Evolutionary conservation across 2,797 vertebrate species (phyloP).

Genomic region (Bryconaethiops microstoma): DNA sequence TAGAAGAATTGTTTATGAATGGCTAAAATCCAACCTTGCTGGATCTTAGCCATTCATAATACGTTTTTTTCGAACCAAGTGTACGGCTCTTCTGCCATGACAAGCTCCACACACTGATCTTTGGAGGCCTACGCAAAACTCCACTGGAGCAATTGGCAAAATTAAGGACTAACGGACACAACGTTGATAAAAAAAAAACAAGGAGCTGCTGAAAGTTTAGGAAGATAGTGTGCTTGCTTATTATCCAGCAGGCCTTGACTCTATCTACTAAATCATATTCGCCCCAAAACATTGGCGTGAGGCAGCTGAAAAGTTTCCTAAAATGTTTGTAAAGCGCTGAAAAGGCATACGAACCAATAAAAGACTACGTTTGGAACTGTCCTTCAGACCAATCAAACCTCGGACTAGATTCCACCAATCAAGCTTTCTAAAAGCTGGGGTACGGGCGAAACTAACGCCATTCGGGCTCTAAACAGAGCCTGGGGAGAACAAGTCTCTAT

Average conservation of each 20-base stretch:
- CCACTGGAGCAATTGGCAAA: neutral
- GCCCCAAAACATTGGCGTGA: slow-evolving; percentile 22
- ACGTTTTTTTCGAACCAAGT: too few relatives aligned
- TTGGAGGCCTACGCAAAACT: too few relatives aligned
- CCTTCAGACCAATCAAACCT: slow-evolving; percentile 92
- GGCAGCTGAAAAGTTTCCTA: slow-evolving; percentile 67
- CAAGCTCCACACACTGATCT: too few relatives aligned
- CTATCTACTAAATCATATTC: neutral
- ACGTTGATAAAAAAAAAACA: neutral
- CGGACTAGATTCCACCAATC: slow-evolving; percentile 90
- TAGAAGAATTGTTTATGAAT: too few relatives aligned
- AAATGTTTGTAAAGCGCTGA: slow-evolving; percentile 74
- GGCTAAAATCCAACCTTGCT: neutral
- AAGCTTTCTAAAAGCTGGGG: slow-evolving; percentile 82
- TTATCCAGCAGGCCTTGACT: slow-evolving; percentile 41
- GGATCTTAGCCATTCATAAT: neutral
- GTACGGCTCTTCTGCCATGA: too few relatives aligned
- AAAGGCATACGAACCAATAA: slow-evolving; percentile 85
- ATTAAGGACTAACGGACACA: neutral
- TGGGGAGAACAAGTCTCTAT: neutral
- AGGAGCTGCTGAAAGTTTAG: slow-evolving; percentile 21
- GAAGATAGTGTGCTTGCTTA: too few relatives aligned
- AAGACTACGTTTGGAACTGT: slow-evolving; percentile 85
- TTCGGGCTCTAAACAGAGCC: slow-evolving; percentile 69
- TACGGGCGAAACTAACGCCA: slow-evolving; percentile 80